A percentile compares a stretch with the other conserved stretches of the same genome.
These are phyloP conservation scores for Nasonovia ribisnigri DNA, from an alignment of 2,888 invertebrate species.

Conservation along the genomic window DNA sequence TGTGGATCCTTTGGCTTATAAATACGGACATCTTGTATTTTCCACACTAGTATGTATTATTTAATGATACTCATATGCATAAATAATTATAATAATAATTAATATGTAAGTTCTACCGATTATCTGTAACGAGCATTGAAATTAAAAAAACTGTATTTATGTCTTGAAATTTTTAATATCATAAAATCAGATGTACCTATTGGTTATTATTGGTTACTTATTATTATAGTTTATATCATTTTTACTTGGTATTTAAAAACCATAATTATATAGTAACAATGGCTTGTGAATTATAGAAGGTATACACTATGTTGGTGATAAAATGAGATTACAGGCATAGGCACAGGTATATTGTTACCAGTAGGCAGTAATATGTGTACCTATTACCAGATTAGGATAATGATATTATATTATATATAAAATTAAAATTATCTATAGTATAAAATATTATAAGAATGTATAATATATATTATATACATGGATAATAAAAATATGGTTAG, in stretches of 20 bases:
- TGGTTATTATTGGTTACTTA: not conserved
- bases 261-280: not conserved
- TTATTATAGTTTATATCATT: not conserved
- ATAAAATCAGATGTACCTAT: not conserved
- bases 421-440: not conserved
- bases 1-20: not conserved
- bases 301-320: not conserved
- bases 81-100: not conserved
- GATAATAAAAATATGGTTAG: too few relatives aligned
- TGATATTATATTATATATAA: not conserved
- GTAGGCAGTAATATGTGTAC: not conserved
- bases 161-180: not conserved
- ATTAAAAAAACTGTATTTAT: not conserved
- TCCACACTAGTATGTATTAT: constrained; percentile 38
- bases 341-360: not conserved
- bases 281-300: not conserved
- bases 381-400: not conserved
- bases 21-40: constrained; percentile 21
- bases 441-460: not conserved
- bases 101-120: not conserved
- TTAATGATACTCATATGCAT: not conserved
- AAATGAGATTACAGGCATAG: not conserved
- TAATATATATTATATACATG: not conserved
- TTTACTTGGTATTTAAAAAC: not conserved
- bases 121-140: not conserved